These are phyloP conservation scores for Chrysolina oricalcia DNA, from an alignment of 2,888 invertebrate genomes.

Conservation along the genomic window DNA sequence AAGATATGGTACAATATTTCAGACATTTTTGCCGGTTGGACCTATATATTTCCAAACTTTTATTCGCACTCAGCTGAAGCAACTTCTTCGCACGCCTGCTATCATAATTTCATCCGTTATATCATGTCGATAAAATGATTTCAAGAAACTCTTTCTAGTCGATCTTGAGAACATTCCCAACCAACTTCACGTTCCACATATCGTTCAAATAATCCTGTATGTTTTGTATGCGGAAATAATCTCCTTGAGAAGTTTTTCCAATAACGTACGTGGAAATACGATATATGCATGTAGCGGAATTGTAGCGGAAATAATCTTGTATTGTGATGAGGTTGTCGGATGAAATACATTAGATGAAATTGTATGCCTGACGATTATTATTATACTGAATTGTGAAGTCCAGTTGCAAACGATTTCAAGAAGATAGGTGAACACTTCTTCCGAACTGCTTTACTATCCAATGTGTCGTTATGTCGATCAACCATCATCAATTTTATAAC, in stretches of 20 bases:
- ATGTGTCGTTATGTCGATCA: too few relatives aligned
- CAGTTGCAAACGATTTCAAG: neutral
- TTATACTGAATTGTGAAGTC: neutral
- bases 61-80: too few relatives aligned
- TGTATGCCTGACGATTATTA: neutral
- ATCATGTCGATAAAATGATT: neutral
- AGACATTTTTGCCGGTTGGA: too few relatives aligned
- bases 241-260: neutral
- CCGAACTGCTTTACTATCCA: too few relatives aligned
- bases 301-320: neutral
- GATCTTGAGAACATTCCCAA: neutral
- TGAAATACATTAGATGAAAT: slow-evolving; percentile 3
- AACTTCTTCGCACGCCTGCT: too few relatives aligned
- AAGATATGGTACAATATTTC: too few relatives aligned
- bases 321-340: neutral
- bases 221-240: slow-evolving; percentile 4
- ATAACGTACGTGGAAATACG: neutral
- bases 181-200: neutral
- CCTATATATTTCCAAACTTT: too few relatives aligned
- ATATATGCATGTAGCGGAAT: neutral
- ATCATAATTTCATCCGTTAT: neutral
- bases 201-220: neutral
- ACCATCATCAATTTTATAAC: too few relatives aligned
- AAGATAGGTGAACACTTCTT: too few relatives aligned
- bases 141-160: neutral